A percentile compares a stretch with the other conserved stretches of the same genome.
These are phyloP conservation scores for Ginglymostoma cirratum DNA, from an alignment of 2,113 vertebrate species.

Conservation along the genomic window DNA sequence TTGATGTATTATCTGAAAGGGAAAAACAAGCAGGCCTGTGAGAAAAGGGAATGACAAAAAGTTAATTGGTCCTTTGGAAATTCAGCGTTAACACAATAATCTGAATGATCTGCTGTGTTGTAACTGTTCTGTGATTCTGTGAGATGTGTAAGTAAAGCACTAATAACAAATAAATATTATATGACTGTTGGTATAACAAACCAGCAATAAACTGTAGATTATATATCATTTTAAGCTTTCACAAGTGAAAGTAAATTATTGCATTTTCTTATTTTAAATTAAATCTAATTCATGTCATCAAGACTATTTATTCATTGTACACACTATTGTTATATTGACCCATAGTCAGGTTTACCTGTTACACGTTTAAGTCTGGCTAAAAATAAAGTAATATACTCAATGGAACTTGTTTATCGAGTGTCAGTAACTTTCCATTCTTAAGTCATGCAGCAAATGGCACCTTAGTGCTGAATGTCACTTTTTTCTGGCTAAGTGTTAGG, in stretches of 20 bases:
- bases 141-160: background rate
- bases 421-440: background rate
- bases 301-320: background rate
- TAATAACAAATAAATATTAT: background rate
- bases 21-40: background rate
- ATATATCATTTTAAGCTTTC: background rate
- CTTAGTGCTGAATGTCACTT: background rate
- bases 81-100: background rate
- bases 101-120: background rate
- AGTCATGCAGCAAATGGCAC: background rate
- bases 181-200: background rate
- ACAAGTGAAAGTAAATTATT: constrained; percentile 1
- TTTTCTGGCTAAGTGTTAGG: too few relatives aligned
- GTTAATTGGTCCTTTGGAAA: background rate
- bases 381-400: constrained; percentile 6
- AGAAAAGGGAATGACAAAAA: background rate
- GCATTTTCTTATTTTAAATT: constrained; percentile 1
- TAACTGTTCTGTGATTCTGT: background rate
- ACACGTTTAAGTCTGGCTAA: background rate
- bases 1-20: background rate
- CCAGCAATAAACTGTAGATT: background rate
- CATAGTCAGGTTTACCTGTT: background rate
- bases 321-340: background rate
- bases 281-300: background rate
- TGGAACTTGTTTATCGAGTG: background rate